Base-by-base conservation (phyloP, 2,888 invertebrate species). In the Sussaba pulchella region DNA sequence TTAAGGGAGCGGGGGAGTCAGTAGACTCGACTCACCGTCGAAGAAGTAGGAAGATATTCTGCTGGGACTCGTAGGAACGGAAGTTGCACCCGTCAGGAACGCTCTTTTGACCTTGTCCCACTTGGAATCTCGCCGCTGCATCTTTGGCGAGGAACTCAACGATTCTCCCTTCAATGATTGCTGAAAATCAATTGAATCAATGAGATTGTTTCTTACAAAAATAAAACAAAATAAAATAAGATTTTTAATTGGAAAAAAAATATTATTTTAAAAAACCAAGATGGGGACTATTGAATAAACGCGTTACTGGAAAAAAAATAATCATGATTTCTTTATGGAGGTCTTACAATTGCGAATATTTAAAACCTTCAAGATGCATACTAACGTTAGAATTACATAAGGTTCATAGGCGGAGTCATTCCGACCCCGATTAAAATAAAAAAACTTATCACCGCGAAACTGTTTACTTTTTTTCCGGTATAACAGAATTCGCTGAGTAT, bases 61-160 rank as follows among this genome's bases (percentile, higher is more conserved):
- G 84, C 94, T 95, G 0, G 96, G 96, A 88, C 95, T 96, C 77
- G 95, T 95, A 0, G 96, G 96, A 17, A 95, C 95, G 4, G 95
- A 95, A 2, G 95, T 95, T 66, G 86, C 85, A 0, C 94, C 94
- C 0, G 94, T 94, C 72, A 96, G 93, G 92, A 96, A 96, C 36
- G 96, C 95, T 88, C 95, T 93, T 92, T 96, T 95, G 79, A 96
- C 95, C 89, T 95, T 95, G 59, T 94, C 94, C 96, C 96, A 96
- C 91, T 95, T 95, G 78, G 96, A 96, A 85, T 94, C 93, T 26
- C 94, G 92, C 17, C 94, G 93, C 26, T 94, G 93, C 85, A 93
- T 87, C 54, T 90, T 90, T 57, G 92, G 90, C 6, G 91, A 90
- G 8, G 87, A 84, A 12, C 84, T 86, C 47, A 85, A 83, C 12